Evolutionary conservation across 2,888 invertebrate species (phyloP), one percentile per base, ranked within the genome.

Genomic region (Tipula confusa): DNA sequence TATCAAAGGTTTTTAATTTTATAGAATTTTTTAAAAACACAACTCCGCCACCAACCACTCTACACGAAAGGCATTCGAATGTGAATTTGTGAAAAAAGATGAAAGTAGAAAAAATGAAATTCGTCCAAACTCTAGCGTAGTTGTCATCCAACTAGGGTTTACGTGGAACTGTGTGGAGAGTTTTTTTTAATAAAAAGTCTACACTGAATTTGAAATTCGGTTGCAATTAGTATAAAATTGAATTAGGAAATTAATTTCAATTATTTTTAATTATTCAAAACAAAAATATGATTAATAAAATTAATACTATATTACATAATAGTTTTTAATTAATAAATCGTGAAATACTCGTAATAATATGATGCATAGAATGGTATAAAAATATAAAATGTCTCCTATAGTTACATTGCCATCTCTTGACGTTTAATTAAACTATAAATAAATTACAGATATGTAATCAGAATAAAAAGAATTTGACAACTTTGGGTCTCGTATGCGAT

Each of bases 111-210:
- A 18, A 82, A 82, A 82, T 82, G 82, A 82, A 82, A 29, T 31
- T 33, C 82, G 82, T 82, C 33, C 24, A 31, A 31, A 33, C 33
- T 9, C 36, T 38, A 36, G 33, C 28, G 43, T 18, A 82, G 82
- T 82, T 33, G 31, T 29, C 79, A 48, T 79, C 83, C 83, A 83
- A 83, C 83, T 83, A 38, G 79, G n/a, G 83, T 83, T 83, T 83
- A 83, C 83, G 83, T 83, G 83, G 83, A 83, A 79, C 82, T 38
- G 82, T 36, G 28, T 28, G 82, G 38, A 36, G 38, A 82, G 0
- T 64, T 43, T 11, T 18, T 5, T 5, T 43, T 33, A 11, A 9
- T 24, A 7, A 11, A 11, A 24, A 24, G 24, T 64, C 64, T 64
- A 64, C 64, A 64, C 64, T 24, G 24, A 64, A 64, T 64, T 24